Percentiles rank a stretch among this genome's conserved stretches.
Conservation (phyloP, 1,140 invertebrate genomes). For the Plectus sambesii region DNA sequence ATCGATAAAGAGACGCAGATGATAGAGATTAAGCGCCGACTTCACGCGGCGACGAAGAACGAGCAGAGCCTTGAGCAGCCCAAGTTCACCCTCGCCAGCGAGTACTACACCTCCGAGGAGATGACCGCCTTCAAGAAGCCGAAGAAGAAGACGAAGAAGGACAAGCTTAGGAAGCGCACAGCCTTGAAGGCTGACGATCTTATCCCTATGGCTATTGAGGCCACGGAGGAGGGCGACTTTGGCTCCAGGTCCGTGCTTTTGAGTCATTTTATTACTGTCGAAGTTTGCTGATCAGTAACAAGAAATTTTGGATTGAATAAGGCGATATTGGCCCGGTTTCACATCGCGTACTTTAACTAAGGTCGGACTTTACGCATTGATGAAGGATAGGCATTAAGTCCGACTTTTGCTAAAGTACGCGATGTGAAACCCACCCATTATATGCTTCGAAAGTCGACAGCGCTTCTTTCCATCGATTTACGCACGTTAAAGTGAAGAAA, state of each 20-base stretch:
- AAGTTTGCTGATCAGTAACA: too few species aligned
- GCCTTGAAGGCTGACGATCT: slow-evolving; percentile 54
- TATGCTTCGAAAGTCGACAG: too few species aligned
- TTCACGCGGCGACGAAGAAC: slow-evolving; percentile 38
- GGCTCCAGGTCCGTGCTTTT: slow-evolving; percentile 34
- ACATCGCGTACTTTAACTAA: too few species aligned
- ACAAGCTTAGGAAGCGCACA: slow-evolving; percentile 48
- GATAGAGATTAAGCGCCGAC: slow-evolving; percentile 55
- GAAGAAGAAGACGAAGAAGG: slow-evolving; percentile 65
- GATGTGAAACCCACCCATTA: too few species aligned
- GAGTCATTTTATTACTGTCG: neutral
- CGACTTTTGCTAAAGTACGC: too few species aligned
- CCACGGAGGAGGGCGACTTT: slow-evolving; percentile 28
- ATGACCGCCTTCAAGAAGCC: slow-evolving; percentile 75
- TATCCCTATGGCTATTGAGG: slow-evolving; percentile 46
- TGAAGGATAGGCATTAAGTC: too few species aligned
- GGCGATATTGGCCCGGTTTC: too few species aligned
- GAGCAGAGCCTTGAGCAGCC: slow-evolving; percentile 54
- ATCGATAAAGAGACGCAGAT: slow-evolving; percentile 49
- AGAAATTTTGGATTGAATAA: too few species aligned
- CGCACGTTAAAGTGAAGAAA: too few species aligned
- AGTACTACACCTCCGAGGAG: slow-evolving; percentile 65
- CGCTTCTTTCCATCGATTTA: too few species aligned
- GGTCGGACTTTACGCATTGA: too few species aligned
- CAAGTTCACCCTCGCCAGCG: slow-evolving; percentile 63